Evolutionary conservation across 2,113 vertebrate species (phyloP), one percentile per base, ranked within the genome.

Genomic region (Menura novaehollandiae): DNA sequence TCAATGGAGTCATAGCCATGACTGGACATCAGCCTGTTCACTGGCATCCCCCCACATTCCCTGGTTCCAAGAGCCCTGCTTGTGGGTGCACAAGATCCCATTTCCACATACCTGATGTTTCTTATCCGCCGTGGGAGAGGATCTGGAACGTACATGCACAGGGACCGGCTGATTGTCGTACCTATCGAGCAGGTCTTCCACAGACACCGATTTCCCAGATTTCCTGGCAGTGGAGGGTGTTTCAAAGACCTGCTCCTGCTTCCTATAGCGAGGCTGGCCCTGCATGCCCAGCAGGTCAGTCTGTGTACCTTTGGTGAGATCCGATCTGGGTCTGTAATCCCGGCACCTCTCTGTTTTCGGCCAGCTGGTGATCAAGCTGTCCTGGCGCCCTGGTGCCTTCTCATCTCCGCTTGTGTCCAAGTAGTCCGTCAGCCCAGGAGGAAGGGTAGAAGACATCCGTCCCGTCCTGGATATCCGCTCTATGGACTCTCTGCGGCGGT

Each of bases 151-250:
- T 37, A 93, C 24, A 9, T 99, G 99, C 60, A 98, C 97, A 5
- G 98, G 94, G 58, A 95, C 87, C 0, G 63, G 67, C 49, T 74
- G 97, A 78, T 95, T 95, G 41, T 99, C 97, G 0, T 95, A 97
- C 55, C 96, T 97, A 68, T 98, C 98, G 5, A 99, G 97, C 62
- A 99, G 95, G 88, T 99, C 98, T 90, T 99, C 99, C 2, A 98
- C 98, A 1, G 99, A 99, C 39, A 98, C 98, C 0, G 99, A 99
- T 84, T 98, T 99, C n/a, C 98, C 98, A 0, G 99, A 93, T 84
- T 95, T 97, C 75, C 92, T 96, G 28, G 93, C 4, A 0, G 93
- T 60, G 4, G 93, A 94, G 3, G 94, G 60, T 32, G 95, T 96
- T 77, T 96, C 93, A 32, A 98, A 97, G 67, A 90, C 73, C 49